phyloP scores from a whole-genome alignment of 1,140 invertebrate species.

The Acromyrmex echinatior region DNA sequence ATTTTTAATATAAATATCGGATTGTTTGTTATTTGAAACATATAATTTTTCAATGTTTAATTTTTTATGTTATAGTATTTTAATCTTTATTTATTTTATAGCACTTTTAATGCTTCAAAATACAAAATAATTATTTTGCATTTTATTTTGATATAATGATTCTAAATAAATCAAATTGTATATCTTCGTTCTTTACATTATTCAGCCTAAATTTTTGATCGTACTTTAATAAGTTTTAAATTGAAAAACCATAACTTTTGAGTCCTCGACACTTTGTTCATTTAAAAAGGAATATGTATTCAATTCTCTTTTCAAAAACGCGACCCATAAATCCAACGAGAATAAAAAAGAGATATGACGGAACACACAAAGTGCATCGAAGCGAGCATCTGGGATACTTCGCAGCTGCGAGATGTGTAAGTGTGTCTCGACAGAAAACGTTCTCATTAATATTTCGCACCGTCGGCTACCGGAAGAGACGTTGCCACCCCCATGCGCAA shows the following conservation, averaged over 20 bases:
- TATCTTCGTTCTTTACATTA: background rate
- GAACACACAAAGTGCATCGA: conserved; percentile 59
- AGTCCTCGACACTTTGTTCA: conserved; percentile 21
- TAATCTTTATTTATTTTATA: background rate
- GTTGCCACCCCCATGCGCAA: conserved; percentile 46
- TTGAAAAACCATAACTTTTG: background rate
- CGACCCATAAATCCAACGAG: conserved; percentile 35
- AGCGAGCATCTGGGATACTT: conserved; percentile 64
- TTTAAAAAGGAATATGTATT: conserved; percentile 47
- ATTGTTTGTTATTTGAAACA: background rate
- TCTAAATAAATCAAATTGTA: background rate
- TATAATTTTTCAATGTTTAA: conserved; percentile 1
- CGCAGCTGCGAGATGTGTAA: conserved; percentile 59
- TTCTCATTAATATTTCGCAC: conserved; percentile 63
- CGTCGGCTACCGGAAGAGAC: conserved; percentile 60
- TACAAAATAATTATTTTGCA: too few species aligned
- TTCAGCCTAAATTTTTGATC: background rate
- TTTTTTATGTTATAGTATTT: conserved; percentile 6
- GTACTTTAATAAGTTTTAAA: background rate
- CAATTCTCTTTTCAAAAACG: conserved; percentile 51
- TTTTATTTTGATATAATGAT: background rate
- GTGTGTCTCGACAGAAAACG: conserved; percentile 54
- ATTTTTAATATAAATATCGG: background rate
- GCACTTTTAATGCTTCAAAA: background rate
- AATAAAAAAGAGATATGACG: conserved; percentile 45